Percentiles rank a stretch among this genome's conserved stretches.
Evolutionary conservation across 2,888 invertebrate species (phyloP).

Genomic region (Digitonthophagus gazella): DNA sequence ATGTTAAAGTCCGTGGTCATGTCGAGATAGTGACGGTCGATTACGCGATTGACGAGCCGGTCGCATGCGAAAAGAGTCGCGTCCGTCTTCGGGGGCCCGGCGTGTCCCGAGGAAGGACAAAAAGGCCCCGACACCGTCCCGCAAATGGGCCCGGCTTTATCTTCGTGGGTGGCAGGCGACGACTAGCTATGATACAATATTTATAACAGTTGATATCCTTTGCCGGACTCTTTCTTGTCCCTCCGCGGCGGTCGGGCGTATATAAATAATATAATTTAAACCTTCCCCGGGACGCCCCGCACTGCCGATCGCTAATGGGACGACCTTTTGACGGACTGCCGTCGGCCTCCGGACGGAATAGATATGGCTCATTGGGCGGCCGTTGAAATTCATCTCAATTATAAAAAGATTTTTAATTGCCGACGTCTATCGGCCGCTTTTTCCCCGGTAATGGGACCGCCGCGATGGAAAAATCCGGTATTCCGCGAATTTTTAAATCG

Average conservation of each 20-base stretch:
- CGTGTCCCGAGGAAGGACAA: conserved; percentile 9
- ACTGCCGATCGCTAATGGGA: conserved; percentile 33
- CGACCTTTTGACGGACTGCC: conserved; percentile 43
- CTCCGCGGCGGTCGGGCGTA: conserved; percentile 30
- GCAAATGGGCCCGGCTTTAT: conserved; percentile 37
- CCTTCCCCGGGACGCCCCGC: conserved; percentile 17
- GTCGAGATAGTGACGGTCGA: conserved; percentile 50
- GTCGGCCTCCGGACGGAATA: conserved; percentile 43
- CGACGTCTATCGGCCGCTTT: conserved; percentile 41
- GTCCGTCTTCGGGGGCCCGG: conserved; percentile 8
- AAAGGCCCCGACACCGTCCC: conserved; percentile 22
- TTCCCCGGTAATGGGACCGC: conserved; percentile 22
- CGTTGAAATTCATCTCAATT: conserved; percentile 48
- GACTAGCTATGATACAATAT: conserved; percentile 46
- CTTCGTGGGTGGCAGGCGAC: conserved; percentile 45
- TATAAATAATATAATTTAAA: conserved; percentile 39
- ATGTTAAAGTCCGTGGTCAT: conserved; percentile 46
- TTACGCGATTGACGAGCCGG: conserved; percentile 47
- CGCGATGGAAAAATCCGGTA: conserved; percentile 10
- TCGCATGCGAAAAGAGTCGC: conserved; percentile 41
- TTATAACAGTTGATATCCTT: conserved; percentile 47
- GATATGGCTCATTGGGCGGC: conserved; percentile 49
- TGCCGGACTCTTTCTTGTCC: conserved; percentile 41
- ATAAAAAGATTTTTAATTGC: conserved; percentile 52
- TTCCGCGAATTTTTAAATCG: conserved; percentile 16